Base-by-base conservation (phyloP, 2,888 invertebrate genomes). In the Papilio demoleus region DNA sequence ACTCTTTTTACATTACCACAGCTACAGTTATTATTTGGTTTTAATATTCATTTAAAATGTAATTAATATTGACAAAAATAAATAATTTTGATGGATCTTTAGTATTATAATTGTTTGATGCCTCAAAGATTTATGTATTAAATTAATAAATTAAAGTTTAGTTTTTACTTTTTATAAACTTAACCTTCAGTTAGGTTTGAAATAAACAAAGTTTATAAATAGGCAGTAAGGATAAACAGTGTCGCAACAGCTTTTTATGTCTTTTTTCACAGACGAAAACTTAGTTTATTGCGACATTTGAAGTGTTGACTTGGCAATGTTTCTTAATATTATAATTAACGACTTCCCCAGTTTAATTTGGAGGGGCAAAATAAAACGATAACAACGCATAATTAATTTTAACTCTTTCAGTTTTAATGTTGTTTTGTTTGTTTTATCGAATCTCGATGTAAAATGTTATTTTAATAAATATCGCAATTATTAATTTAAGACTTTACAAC, bases 341-440 rank as follows among this genome's bases (percentile, higher is more conserved):
- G 78, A 77, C 72, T 71, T 78, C 77, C 79, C 83, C 82, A 80
- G 81, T 88, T 87, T 84, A 80, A 83, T 85, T 87, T 83, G 70
- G 75, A 78, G 73, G 78, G 77, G 76, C 79, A 81, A 84, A 88
- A 89, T 88, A 90, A 89, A 90, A 90, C 88, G 88, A 88, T 90
- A 90, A 90, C 90, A 87, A 85, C 80, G 78, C 75, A 82, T 88
- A 89, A 92, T 92, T 91, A 91, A 91, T 92, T 89, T 86, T 67
- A 79, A 80, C 86, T 88, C 82, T 84, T 88, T 87, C 82, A 88
- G 88, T 83, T 81, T 86, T 81, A 83, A 62, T 73, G 81, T 83
- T 81, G 70, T 70, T 73, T 70, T 73, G 65, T 67, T 36, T 64
- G 62, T 19, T 38, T 38, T 24, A 40, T 42, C 62, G 22, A 42